phyloP scores from a whole-genome alignment of 2,888 invertebrate species.

The Molorchus minor region DNA sequence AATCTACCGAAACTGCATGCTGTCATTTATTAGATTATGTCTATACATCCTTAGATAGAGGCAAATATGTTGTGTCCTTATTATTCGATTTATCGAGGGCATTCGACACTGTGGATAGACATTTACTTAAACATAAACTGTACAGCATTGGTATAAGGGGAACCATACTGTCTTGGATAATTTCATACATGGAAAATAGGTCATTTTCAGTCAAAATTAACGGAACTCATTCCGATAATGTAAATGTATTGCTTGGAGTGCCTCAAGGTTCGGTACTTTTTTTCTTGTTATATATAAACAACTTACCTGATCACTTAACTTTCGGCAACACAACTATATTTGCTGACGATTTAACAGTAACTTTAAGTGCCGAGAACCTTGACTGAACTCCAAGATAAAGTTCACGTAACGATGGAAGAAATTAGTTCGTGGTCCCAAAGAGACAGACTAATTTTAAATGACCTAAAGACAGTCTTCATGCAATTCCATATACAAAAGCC shows the following conservation, averaged over 20 bases:
- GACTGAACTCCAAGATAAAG: neutral
- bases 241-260: too few relatives aligned
- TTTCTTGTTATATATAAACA: neutral
- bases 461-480: too few relatives aligned
- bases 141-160: neutral
- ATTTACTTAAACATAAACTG: neutral
- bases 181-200: too few relatives aligned
- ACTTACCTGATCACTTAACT: neutral
- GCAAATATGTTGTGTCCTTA: too few relatives aligned
- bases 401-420: neutral
- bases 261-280: too few relatives aligned
- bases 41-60: too few relatives aligned
- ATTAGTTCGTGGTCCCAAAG: neutral
- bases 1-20: constrained; percentile 1
- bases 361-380: neutral
- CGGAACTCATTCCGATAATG: too few relatives aligned
- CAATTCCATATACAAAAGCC: neutral
- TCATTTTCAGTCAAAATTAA: neutral
- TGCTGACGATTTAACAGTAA: too few relatives aligned
- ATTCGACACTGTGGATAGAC: neutral
- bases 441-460: neutral
- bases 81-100: too few relatives aligned
- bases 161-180: neutral
- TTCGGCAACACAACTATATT: neutral
- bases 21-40: too few relatives aligned